phyloP scores from a whole-genome alignment of 2,888 invertebrate species.

The Caradrina kadenii region DNA sequence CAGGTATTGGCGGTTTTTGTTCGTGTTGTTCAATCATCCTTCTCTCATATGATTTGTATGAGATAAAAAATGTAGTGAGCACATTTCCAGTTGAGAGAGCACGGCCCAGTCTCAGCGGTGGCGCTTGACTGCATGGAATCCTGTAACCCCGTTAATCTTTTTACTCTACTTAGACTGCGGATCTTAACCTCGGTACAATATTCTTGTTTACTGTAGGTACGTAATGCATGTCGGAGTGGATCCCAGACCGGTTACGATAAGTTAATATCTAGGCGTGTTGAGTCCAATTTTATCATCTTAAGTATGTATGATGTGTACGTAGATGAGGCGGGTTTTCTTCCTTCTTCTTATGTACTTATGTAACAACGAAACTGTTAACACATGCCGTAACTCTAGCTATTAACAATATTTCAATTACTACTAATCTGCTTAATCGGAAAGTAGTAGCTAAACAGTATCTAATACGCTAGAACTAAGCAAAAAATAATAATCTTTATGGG shows the following conservation, averaged over 20 bases:
- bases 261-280: slow-evolving; percentile 45
- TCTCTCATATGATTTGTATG: slow-evolving; percentile 49
- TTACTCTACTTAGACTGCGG: slow-evolving; percentile 78
- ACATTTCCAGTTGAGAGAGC: slow-evolving; percentile 35
- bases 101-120: slow-evolving; percentile 44
- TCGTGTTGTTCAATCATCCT: slow-evolving; percentile 47
- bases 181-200: slow-evolving; percentile 78
- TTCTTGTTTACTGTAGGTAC: slow-evolving; percentile 69
- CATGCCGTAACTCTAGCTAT: neutral
- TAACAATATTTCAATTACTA: too few species aligned
- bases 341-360: slow-evolving; percentile 23
- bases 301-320: slow-evolving; percentile 19
- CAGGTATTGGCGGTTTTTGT: slow-evolving; percentile 74
- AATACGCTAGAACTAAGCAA: too few species aligned
- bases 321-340: slow-evolving; percentile 38
- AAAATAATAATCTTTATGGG: neutral
- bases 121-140: slow-evolving; percentile 74
- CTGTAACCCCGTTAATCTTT: slow-evolving; percentile 85
- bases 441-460: too few species aligned
- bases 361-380: neutral
- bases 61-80: slow-evolving; percentile 46
- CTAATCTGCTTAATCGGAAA: too few species aligned
- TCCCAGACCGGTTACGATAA: slow-evolving; percentile 71
- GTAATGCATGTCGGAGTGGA: slow-evolving; percentile 65
- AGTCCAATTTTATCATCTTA: slow-evolving; percentile 42